Percentiles rank a stretch among this genome's conserved stretches.
Evolutionary conservation across 2,113 vertebrate genomes (phyloP).

Genomic region (Sturnira hondurensis): DNA sequence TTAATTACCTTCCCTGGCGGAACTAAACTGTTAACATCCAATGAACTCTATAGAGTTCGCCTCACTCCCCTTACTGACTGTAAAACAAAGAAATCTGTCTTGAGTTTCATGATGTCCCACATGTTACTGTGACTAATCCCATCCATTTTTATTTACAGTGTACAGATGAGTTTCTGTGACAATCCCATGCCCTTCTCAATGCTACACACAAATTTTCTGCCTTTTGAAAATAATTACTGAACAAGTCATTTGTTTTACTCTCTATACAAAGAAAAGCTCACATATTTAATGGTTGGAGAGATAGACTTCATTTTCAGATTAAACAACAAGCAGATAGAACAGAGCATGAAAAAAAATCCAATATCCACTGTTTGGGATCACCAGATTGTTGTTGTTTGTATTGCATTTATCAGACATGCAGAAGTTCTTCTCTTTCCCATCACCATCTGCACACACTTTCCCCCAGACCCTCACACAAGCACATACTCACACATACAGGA

Average conservation of each 20-base stretch:
- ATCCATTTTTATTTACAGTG: slow-evolving; percentile 73
- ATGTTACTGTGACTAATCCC: slow-evolving; percentile 72
- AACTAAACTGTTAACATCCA: neutral
- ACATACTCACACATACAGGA: slow-evolving; percentile 41
- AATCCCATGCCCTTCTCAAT: slow-evolving; percentile 68
- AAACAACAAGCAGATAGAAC: slow-evolving; percentile 70
- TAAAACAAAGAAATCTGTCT: slow-evolving; percentile 76
- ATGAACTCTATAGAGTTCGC: neutral
- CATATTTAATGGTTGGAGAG: neutral
- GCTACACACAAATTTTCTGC: slow-evolving; percentile 65
- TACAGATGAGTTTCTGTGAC: slow-evolving; percentile 74
- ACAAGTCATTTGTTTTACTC: slow-evolving; percentile 68
- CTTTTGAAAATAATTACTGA: slow-evolving; percentile 74
- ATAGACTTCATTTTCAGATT: slow-evolving; percentile 68
- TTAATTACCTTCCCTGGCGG: neutral
- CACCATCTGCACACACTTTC: slow-evolving; percentile 85
- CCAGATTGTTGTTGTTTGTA: slow-evolving; percentile 67
- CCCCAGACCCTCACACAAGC: slow-evolving; percentile 83
- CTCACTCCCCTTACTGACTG: slow-evolving; percentile 16
- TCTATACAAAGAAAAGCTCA: neutral
- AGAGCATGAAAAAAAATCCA: slow-evolving; percentile 62
- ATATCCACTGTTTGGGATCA: slow-evolving; percentile 70
- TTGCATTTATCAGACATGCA: slow-evolving; percentile 79
- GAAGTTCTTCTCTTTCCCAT: slow-evolving; percentile 75
- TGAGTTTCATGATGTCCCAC: slow-evolving; percentile 71